These are phyloP conservation scores for Odontophorus gujanensis DNA, from an alignment of 2,113 vertebrate species.

Conservation along the genomic window DNA sequence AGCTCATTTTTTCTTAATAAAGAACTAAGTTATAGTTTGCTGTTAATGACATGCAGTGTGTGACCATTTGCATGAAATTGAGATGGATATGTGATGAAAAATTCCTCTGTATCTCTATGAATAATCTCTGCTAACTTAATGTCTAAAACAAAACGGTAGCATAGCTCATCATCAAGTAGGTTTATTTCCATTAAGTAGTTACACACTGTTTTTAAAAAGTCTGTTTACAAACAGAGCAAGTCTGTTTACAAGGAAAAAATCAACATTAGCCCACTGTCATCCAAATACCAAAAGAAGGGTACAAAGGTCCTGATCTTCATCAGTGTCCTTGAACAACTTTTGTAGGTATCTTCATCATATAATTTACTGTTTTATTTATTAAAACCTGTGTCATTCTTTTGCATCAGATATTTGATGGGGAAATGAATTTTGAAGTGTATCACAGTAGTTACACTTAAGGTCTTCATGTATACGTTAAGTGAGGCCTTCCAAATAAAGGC, in stretches of 20 bases:
- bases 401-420: neutral
- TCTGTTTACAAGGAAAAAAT: neutral
- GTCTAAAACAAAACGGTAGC: neutral
- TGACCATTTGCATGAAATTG: neutral
- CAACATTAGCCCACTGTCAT: neutral
- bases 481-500: conserved; percentile 30
- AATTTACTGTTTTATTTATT: conserved; percentile 74
- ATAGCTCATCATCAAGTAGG: neutral
- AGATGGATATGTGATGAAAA: neutral
- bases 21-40: neutral
- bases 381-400: conserved; percentile 9
- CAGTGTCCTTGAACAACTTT: neutral
- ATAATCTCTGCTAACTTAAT: neutral
- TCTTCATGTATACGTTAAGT: conserved; percentile 12
- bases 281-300: conserved; percentile 20
- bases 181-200: neutral
- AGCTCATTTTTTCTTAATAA: neutral
- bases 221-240: conserved; percentile 15
- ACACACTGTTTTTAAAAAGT: neutral
- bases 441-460: neutral
- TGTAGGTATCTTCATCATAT: neutral
- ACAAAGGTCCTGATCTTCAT: neutral
- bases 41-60: neutral
- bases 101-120: neutral
- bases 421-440: neutral